phyloP scores from a whole-genome alignment of 2,113 vertebrate genomes.

The Coregonus clupeaformis region DNA sequence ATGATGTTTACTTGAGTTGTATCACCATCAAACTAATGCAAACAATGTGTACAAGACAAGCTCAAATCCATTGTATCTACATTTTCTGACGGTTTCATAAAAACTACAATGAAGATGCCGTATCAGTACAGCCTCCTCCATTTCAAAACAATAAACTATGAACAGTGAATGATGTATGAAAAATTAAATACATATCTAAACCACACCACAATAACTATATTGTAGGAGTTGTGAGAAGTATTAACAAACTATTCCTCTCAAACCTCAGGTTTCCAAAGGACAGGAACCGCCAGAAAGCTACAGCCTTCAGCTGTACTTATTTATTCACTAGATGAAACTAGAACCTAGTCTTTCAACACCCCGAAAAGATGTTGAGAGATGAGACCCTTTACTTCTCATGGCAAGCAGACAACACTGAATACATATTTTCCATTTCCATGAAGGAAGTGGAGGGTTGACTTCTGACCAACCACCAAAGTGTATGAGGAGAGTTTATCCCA shows the following conservation, averaged over 20 bases:
- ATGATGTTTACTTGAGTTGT: too few species aligned
- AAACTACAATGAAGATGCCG: too few species aligned
- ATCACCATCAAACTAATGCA: too few species aligned
- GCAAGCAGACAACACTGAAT: slow-evolving; percentile 42
- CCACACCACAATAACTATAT: background rate
- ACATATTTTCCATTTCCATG: slow-evolving; percentile 63
- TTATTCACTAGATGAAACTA: slow-evolving; percentile 2
- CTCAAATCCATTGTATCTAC: too few species aligned
- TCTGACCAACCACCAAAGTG: slow-evolving; percentile 43
- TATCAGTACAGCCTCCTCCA: too few species aligned
- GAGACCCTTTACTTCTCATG: slow-evolving; percentile 42
- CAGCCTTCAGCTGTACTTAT: slow-evolving; percentile 5
- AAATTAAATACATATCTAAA: background rate
- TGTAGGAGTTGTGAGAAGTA: background rate
- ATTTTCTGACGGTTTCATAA: too few species aligned
- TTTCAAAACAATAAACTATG: background rate
- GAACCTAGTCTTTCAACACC: slow-evolving; percentile 17
- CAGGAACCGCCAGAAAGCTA: background rate
- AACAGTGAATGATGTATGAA: background rate
- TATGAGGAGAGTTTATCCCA: slow-evolving; percentile 27
- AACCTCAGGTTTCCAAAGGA: background rate
- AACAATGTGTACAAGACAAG: too few species aligned
- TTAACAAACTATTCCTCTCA: background rate
- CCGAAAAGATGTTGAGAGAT: slow-evolving; percentile 4
- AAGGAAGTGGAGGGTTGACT: slow-evolving; percentile 59